Percentiles rank a stretch among this genome's conserved stretches.
These are phyloP conservation scores for Hippocampus barbouri DNA, from an alignment of 2,113 vertebrate genomes.

Conservation along the genomic window DNA sequence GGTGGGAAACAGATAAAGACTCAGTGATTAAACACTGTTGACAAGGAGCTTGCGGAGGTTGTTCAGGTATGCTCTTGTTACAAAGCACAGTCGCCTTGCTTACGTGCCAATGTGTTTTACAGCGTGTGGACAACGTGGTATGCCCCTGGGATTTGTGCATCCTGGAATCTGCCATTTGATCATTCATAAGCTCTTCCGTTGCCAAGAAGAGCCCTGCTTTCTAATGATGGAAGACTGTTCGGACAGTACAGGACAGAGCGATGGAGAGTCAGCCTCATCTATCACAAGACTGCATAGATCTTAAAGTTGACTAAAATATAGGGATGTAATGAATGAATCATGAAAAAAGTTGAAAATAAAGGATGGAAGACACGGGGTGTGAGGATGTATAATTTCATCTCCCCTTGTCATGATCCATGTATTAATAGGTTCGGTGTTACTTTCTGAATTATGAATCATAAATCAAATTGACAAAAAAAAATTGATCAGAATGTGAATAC, in stretches of 20 bases:
- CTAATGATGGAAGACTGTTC: constrained; percentile 1
- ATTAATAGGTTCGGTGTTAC: not conserved
- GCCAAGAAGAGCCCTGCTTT: not conserved
- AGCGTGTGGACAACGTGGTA: constrained; percentile 19
- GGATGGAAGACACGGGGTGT: not conserved
- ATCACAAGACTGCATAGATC: not conserved
- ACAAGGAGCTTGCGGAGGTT: constrained; percentile 5
- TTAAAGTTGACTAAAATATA: not conserved
- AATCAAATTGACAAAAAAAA: not conserved
- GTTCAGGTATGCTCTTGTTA: constrained; percentile 19
- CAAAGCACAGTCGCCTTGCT: constrained; percentile 5
- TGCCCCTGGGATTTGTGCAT: not conserved
- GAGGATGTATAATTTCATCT: not conserved
- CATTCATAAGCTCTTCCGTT: not conserved
- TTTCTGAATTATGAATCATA: not conserved
- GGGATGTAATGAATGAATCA: not conserved
- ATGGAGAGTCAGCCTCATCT: not conserved
- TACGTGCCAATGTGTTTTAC: constrained; percentile 33
- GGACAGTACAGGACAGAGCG: not conserved
- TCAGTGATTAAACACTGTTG: constrained; percentile 13
- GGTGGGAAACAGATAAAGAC: not conserved
- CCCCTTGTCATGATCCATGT: not conserved
- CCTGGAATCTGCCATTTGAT: constrained; percentile 16
- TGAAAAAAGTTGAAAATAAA: not conserved
- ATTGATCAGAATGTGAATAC: not conserved